Percentiles rank a stretch among this genome's conserved stretches.
Conservation (phyloP, 1,140 invertebrate genomes). For the Phenacoccus solenopsis region DNA sequence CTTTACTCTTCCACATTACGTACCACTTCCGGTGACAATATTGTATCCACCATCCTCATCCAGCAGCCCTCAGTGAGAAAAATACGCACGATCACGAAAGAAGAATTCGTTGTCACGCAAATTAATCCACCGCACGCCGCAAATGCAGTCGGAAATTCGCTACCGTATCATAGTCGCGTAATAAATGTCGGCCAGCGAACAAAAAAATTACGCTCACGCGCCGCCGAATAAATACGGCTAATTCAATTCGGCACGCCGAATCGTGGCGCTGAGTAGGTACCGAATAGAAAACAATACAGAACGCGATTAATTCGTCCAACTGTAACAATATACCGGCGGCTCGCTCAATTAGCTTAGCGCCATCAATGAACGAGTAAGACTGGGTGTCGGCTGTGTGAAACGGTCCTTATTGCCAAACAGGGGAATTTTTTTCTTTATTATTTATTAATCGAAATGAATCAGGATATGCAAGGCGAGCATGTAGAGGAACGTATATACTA, state of each 20-base stretch:
- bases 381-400: too few species aligned
- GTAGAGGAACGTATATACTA: too few species aligned
- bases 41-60: not conserved
- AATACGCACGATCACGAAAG: not conserved
- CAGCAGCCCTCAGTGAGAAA: not conserved
- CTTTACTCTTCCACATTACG: not conserved
- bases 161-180: not conserved
- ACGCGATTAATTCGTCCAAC: not conserved
- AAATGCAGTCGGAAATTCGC: not conserved
- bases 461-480: not conserved
- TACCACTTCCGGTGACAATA: not conserved
- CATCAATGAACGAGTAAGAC: too few species aligned
- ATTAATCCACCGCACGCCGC: not conserved
- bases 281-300: not conserved
- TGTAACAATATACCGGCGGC: too few species aligned
- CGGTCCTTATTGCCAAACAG: too few species aligned
- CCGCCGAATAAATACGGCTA: not conserved
- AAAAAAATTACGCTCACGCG: too few species aligned
- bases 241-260: not conserved
- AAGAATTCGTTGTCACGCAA: not conserved
- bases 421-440: not conserved
- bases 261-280: not conserved
- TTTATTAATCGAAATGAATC: not conserved
- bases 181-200: too few species aligned
- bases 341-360: too few species aligned